A percentile compares a stretch with the other conserved stretches of the same genome.
Conservation (phyloP, 2,797 vertebrate species). For the Bufotes viridis region DNA sequence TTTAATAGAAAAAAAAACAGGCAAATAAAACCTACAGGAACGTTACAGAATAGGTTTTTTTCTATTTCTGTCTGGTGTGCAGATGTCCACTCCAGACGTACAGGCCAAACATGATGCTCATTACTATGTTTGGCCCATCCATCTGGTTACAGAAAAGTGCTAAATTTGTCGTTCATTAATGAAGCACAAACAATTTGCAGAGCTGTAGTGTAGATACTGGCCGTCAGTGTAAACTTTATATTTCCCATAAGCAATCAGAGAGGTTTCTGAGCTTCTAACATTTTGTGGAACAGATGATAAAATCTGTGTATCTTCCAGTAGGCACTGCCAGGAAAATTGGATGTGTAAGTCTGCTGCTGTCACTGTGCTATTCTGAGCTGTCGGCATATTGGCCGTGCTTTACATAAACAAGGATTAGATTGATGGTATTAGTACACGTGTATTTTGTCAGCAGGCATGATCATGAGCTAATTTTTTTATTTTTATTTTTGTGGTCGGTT, state of each 20-base stretch:
- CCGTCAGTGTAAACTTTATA: not conserved
- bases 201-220: not conserved
- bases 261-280: not conserved
- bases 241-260: not conserved
- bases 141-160: no score
- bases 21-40: no score
- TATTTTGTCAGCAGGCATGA: not conserved
- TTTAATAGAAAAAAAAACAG: no score
- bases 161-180: no score
- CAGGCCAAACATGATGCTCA: no score
- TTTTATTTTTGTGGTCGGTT: no score
- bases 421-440: not conserved
- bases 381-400: not conserved
- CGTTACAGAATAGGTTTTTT: no score
- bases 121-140: no score
- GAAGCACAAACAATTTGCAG: not conserved
- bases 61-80: no score
- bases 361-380: not conserved
- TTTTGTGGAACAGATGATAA: not conserved
- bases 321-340: slow-evolving; percentile 11
- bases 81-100: no score
- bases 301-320: not conserved
- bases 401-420: slow-evolving; percentile 2
- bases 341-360: slow-evolving; percentile 1
- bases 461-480: not conserved